phyloP scores from a whole-genome alignment of 2,113 vertebrate species.

The Rhinolophus sinicus region DNA sequence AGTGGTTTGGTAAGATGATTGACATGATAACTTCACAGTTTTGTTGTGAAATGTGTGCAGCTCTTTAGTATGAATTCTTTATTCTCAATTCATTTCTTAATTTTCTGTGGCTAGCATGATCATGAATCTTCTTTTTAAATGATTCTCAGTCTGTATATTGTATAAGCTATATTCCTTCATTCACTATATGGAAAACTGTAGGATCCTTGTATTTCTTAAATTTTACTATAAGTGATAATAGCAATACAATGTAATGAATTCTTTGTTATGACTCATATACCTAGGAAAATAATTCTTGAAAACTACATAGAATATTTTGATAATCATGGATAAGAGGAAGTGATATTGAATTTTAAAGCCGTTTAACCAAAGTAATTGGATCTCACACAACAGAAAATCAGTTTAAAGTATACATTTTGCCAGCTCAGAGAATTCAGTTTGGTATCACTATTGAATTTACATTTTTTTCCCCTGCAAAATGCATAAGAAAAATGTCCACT shows the following conservation, averaged over 20 bases:
- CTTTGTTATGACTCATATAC: neutral
- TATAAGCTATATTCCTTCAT: neutral
- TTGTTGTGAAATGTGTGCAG: neutral
- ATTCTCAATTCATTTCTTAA: neutral
- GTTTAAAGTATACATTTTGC: slow-evolving; percentile 62
- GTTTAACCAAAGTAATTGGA: slow-evolving; percentile 59
- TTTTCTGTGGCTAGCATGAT: neutral
- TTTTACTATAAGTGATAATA: neutral
- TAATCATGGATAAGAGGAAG: slow-evolving; percentile 26
- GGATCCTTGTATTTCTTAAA: neutral
- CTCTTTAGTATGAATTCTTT: slow-evolving; percentile 36
- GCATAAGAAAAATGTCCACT: neutral
- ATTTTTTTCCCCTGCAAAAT: slow-evolving; percentile 43
- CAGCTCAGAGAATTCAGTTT: slow-evolving; percentile 10
- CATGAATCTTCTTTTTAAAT: neutral
- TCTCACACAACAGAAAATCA: slow-evolving; percentile 63
- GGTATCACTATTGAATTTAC: slow-evolving; percentile 16
- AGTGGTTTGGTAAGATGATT: neutral
- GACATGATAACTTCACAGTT: slow-evolving; percentile 12
- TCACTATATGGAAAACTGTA: neutral
- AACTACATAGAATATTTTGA: neutral
- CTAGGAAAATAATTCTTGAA: slow-evolving; percentile 26
- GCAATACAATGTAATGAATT: neutral
- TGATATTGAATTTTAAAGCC: slow-evolving; percentile 60
- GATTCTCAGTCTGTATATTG: neutral